Conservation (phyloP, 2,113 vertebrate genomes). For the Seriola quinqueradiata region DNA sequence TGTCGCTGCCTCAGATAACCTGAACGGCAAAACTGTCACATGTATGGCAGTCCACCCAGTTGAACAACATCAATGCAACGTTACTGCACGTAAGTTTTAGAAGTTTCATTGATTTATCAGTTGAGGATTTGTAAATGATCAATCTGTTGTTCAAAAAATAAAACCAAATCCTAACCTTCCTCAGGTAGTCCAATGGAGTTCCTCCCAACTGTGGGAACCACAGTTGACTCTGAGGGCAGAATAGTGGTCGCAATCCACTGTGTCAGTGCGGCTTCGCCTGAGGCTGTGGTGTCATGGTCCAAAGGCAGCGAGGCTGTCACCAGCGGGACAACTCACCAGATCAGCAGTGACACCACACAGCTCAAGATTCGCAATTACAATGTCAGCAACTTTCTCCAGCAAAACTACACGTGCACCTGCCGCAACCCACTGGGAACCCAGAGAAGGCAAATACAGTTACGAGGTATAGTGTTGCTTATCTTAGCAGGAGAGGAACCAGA, state of each 20-base stretch:
- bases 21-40: slow-evolving; percentile 56
- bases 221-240: slow-evolving; percentile 57
- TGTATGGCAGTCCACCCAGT: slow-evolving; percentile 71
- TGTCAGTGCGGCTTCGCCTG: slow-evolving; percentile 64
- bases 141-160: neutral
- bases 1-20: slow-evolving; percentile 5
- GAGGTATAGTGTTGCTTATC: slow-evolving; percentile 52
- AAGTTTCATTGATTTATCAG: neutral
- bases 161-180: neutral
- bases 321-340: slow-evolving; percentile 55
- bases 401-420: slow-evolving; percentile 71
- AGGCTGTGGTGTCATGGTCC: slow-evolving; percentile 73
- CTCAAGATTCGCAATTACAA: slow-evolving; percentile 63
- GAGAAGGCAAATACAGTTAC: slow-evolving; percentile 40
- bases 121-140: neutral
- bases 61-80: slow-evolving; percentile 44
- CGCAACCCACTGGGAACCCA: slow-evolving; percentile 72
- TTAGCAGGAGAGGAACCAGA: neutral
- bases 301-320: slow-evolving; percentile 48
- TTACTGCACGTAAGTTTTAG: slow-evolving; percentile 69
- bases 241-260: slow-evolving; percentile 73
- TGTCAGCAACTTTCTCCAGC: slow-evolving; percentile 54
- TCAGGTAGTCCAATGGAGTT: slow-evolving; percentile 69
- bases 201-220: slow-evolving; percentile 57
- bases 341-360: slow-evolving; percentile 66